Base-by-base conservation (phyloP, 2,888 invertebrate genomes). In the Erebia aethiops region DNA sequence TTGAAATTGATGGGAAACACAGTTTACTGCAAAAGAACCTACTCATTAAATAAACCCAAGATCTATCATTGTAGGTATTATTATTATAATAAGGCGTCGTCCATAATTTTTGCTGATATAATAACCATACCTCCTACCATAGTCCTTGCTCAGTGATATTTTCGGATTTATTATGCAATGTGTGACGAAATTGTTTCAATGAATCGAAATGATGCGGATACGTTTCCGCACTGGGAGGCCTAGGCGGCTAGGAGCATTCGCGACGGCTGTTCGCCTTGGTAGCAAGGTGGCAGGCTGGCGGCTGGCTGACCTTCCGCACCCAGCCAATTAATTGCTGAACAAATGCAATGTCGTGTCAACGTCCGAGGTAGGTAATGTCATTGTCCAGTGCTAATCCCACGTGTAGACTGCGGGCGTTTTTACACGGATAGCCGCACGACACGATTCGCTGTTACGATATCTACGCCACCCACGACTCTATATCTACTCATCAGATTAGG, bases 281-380 rank as follows among this genome's bases (percentile, higher is more conserved):
- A 54, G 52, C 75, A 78, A 78, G 77, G 77, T 75, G 70, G 75
- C 43, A 11, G 11, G 43, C 46, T 65, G 64, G 68, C 67, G 64
- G 68, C 61, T 35, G 60, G 51, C 52, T 66, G 72, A 74, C 78
- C 76, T 78, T 76, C 75, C 72, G 69, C 72, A 69, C 71, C 62
- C 74, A 73, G 67, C 76, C 69, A 69, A 69, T 73, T 75, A 77
- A 77, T 75, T 74, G 74, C 61, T 69, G 71, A 70, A 70, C 58
- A 71, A 76, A 74, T 74, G 73, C 74, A 74, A 76, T 65, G 65
- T 52, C 71, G 73, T 71, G 77, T 78, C 77, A 77, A 77, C 51
- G 78, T 67, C 76, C 77, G 69, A 69, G 57, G 60, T 60, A 63
- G 63, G 57, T 67, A 63, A 70, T 67, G 72, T 67, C 71, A 71